phyloP scores from a whole-genome alignment of 64 coral and sea anemone species.

The Stylophora pistillata region DNA sequence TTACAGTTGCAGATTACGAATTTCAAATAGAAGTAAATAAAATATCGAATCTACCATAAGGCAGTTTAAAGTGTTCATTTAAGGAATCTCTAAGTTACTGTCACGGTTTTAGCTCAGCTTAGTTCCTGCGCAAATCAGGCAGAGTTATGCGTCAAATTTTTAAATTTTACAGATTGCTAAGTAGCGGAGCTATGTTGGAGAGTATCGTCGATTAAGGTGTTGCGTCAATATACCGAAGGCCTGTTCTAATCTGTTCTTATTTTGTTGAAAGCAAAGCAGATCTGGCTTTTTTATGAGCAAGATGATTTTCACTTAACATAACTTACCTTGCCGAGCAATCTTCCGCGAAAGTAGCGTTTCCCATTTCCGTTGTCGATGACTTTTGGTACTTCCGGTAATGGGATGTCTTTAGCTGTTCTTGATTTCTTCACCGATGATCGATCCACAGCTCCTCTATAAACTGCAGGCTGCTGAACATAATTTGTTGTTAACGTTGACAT shows the following conservation, averaged over 20 bases:
- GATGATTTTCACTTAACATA: neutral
- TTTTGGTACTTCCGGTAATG: conserved; percentile 92
- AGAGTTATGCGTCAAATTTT: neutral
- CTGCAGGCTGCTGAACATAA: conserved; percentile 59
- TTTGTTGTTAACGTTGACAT: conserved; percentile 77
- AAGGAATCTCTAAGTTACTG: no score
- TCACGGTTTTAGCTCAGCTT: no score
- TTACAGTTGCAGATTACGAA: neutral
- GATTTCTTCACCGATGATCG: conserved; percentile 38
- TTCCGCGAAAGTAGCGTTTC: conserved; percentile 87
- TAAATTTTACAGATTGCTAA: neutral
- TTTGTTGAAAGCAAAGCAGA: neutral
- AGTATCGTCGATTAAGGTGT: neutral
- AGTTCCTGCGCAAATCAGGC: neutral
- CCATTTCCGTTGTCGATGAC: conserved; percentile 93
- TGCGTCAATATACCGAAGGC: neutral
- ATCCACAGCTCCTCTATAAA: conserved; percentile 48
- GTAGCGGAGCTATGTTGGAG: neutral
- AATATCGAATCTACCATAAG: neutral
- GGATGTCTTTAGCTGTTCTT: conserved; percentile 68
- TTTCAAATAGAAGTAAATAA: neutral
- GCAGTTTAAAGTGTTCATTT: neutral
- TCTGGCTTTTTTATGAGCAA: neutral
- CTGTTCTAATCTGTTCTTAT: neutral
- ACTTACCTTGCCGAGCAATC: conserved; percentile 96